phyloP scores from a whole-genome alignment of 1,140 invertebrate genomes.

The Eriocheir sinensis region DNA sequence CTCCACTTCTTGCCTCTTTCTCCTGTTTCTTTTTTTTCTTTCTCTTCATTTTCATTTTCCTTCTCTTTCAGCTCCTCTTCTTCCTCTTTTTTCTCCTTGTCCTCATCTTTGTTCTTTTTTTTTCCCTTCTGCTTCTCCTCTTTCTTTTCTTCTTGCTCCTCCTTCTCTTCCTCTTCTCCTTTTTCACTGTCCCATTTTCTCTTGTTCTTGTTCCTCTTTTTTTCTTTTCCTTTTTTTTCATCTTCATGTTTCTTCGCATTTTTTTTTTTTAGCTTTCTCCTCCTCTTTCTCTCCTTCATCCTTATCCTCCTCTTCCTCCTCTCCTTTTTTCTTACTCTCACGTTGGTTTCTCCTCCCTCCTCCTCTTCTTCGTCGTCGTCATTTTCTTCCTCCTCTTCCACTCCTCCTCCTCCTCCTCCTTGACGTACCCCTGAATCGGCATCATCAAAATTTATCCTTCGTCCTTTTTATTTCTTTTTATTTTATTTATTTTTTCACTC shows the following conservation, averaged over 20 bases:
- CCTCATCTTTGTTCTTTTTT: background rate
- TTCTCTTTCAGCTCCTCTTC: background rate
- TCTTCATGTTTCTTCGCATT: background rate
- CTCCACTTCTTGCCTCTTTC: background rate
- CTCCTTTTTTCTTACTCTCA: background rate
- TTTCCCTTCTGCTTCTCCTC: background rate
- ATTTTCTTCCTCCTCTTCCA: background rate
- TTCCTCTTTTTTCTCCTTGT: background rate
- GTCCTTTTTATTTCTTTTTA: background rate
- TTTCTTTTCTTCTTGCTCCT: background rate
- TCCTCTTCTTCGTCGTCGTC: background rate
- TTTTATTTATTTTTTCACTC: background rate
- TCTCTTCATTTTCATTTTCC: background rate
- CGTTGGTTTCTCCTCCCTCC: background rate
- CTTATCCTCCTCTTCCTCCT: background rate
- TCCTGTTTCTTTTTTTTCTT: background rate
- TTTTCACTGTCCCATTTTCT: background rate
- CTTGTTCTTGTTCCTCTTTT: background rate
- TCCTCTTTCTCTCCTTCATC: background rate
- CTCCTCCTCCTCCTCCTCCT: background rate
- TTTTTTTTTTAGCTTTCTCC: background rate
- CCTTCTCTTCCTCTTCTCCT: background rate
- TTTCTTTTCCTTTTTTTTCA: background rate
- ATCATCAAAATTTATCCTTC: background rate
- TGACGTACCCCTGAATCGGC: background rate